These are phyloP conservation scores for Watersipora subatra DNA, from an alignment of 1,140 invertebrate species.

Conservation along the genomic window DNA sequence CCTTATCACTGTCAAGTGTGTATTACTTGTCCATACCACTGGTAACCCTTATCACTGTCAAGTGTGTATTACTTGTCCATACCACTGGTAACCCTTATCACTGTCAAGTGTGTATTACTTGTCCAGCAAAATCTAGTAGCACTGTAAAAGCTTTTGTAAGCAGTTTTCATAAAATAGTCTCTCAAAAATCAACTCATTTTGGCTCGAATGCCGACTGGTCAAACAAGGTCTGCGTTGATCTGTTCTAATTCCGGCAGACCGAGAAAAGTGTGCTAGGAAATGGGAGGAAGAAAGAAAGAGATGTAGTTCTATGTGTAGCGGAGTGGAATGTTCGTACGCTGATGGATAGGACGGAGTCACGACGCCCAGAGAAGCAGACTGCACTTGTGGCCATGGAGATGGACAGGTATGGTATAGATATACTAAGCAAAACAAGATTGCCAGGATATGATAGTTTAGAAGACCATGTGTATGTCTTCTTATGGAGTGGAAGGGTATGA, in stretches of 20 bases:
- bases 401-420: not conserved
- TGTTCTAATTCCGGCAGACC: not conserved
- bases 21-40: too few relatives aligned
- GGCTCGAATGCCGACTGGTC: not conserved
- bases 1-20: too few relatives aligned
- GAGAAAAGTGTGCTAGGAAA: not conserved
- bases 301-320: not conserved
- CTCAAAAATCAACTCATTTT: not conserved
- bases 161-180: not conserved
- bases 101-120: not conserved
- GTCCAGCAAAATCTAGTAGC: not conserved
- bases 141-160: not conserved
- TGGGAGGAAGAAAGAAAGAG: not conserved
- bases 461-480: too few relatives aligned
- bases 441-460: too few relatives aligned
- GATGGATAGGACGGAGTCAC: not conserved
- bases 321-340: not conserved
- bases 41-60: too few relatives aligned
- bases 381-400: not conserved
- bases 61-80: too few relatives aligned
- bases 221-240: not conserved
- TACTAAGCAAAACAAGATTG: too few relatives aligned
- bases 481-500: too few relatives aligned
- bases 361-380: not conserved
- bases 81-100: not conserved